A percentile compares a stretch with the other conserved stretches of the same genome.
Evolutionary conservation across 2,113 vertebrate species (phyloP).

Genomic region (Glaucidium brasilianum): DNA sequence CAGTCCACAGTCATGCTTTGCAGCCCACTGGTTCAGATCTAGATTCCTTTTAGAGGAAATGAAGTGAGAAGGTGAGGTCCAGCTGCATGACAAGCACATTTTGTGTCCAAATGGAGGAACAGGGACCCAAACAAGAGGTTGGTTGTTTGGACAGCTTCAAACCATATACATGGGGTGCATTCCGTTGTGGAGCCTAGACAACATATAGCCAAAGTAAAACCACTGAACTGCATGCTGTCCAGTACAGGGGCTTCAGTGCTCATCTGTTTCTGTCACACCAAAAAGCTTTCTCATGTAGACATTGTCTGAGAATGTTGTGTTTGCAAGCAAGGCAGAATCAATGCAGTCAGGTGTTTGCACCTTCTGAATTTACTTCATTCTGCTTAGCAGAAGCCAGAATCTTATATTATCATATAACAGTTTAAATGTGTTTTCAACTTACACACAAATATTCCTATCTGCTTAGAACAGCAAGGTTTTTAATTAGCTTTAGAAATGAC

Average conservation of each 20-base stretch:
- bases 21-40: not conserved
- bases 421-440: not conserved
- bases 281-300: not conserved
- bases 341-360: not conserved
- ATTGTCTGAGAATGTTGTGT: not conserved
- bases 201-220: not conserved
- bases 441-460: not conserved
- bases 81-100: not conserved
- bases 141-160: not conserved
- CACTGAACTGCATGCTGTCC: not conserved
- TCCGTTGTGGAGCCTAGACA: not conserved
- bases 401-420: not conserved
- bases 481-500: not conserved
- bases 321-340: not conserved
- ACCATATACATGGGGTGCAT: accelerated
- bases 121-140: not conserved
- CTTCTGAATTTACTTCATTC: not conserved
- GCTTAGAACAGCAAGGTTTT: not conserved
- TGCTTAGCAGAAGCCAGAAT: not conserved
- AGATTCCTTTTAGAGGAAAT: not conserved
- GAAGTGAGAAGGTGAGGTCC: not conserved
- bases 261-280: not conserved
- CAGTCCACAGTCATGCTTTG: not conserved
- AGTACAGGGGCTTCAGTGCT: not conserved
- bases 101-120: not conserved